Evolutionary conservation across 2,797 vertebrate genomes (phyloP).

Genomic region (Rhodeus uyekii): DNA sequence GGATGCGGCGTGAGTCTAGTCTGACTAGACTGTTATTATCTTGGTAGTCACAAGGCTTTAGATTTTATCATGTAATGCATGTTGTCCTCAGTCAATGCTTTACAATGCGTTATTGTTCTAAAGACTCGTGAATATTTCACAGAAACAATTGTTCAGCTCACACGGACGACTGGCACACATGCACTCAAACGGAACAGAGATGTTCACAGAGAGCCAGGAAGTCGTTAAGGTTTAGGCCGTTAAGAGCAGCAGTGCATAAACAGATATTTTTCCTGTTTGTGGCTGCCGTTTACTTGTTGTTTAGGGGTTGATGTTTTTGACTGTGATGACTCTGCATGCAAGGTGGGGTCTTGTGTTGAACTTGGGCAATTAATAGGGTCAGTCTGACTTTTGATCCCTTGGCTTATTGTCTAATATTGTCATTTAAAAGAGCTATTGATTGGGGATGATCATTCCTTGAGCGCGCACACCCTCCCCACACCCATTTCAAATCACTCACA

Average conservation of each 20-base stretch:
- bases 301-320: conserved; percentile 19
- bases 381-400: neutral
- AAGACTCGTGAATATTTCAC: neutral
- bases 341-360: neutral
- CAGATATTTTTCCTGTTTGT: conserved; percentile 51
- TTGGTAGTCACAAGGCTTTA: conserved; percentile 21
- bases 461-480: conserved; percentile 22
- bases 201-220: conserved; percentile 52
- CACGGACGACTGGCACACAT: conserved; percentile 7
- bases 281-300: neutral
- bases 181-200: conserved; percentile 22
- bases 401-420: neutral
- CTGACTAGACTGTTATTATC: conserved; percentile 11
- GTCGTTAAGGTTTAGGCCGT: conserved; percentile 51
- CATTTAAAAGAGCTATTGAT: neutral
- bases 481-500: conserved; percentile 36
- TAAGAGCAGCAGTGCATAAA: conserved; percentile 50
- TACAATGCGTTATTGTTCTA: conserved; percentile 7
- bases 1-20: neutral
- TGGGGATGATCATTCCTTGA: conserved; percentile 49
- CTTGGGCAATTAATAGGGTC: neutral
- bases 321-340: conserved; percentile 7
- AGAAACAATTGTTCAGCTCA: neutral
- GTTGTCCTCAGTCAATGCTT: neutral
- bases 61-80: conserved; percentile 5